phyloP scores from a whole-genome alignment of 2,113 vertebrate species.

The Nerophis ophidion region DNA sequence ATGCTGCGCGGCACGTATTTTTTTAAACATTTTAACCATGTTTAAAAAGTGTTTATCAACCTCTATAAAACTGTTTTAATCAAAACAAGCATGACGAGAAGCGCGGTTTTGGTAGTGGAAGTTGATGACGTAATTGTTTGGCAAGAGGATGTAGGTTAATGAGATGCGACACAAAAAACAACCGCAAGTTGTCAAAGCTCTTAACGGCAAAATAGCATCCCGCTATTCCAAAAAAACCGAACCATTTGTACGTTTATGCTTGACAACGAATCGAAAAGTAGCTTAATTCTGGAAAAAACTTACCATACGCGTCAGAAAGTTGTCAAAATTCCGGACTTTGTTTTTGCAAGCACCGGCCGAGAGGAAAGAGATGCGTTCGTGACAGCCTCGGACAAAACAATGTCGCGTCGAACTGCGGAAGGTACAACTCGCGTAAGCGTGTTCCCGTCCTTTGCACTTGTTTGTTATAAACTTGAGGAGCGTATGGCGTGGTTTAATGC shows the following conservation, averaged over 20 bases:
- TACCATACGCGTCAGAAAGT: slow-evolving; percentile 45
- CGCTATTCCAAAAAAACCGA: rapidly evolving
- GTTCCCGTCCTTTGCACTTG: slow-evolving; percentile 14
- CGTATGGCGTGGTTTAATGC: background rate
- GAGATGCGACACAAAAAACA: slow-evolving; percentile 41
- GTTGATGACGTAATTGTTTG: slow-evolving; percentile 43
- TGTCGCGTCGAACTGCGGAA: slow-evolving; percentile 15
- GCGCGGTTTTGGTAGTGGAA: background rate
- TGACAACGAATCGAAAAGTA: background rate
- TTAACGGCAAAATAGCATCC: background rate
- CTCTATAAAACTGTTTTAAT: background rate
- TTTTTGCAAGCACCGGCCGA: background rate
- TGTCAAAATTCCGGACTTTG: background rate
- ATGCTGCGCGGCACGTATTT: slow-evolving; percentile 25
- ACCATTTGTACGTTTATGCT: too few species aligned
- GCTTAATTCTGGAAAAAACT: slow-evolving; percentile 14
- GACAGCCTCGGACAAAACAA: slow-evolving; percentile 19
- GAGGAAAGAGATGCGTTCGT: background rate
- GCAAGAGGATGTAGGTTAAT: slow-evolving; percentile 47
- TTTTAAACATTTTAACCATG: background rate
- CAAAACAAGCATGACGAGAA: background rate
- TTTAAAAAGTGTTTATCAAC: background rate
- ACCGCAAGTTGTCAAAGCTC: slow-evolving; percentile 10
- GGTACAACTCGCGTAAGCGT: slow-evolving; percentile 5
- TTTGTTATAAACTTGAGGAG: slow-evolving; percentile 45